A percentile compares a stretch with the other conserved stretches of the same genome.
These are phyloP conservation scores for Myotis myotis DNA, from an alignment of 2,797 vertebrate genomes.

Conservation along the genomic window DNA sequence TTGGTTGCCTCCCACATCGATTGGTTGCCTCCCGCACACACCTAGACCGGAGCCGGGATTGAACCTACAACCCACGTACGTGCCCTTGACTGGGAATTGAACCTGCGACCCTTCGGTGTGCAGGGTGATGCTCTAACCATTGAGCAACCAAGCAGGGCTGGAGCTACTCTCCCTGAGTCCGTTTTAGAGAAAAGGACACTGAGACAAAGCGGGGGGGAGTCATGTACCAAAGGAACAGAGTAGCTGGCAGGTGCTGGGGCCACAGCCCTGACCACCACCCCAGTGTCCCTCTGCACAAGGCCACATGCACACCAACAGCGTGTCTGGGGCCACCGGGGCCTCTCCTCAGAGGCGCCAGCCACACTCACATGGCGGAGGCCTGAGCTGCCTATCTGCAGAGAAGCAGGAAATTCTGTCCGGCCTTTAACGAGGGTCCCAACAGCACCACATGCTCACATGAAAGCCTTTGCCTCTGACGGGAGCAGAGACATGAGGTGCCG, in stretches of 20 bases:
- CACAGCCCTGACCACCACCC: background rate
- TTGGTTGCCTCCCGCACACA: too few species aligned
- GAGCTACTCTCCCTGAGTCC: background rate
- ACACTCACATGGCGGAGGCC: background rate
- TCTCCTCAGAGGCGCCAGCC: background rate
- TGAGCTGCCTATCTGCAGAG: background rate
- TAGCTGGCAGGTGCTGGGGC: background rate
- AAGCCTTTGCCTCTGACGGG: background rate
- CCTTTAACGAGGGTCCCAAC: background rate
- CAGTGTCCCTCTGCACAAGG: background rate
- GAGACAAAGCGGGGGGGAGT: background rate
- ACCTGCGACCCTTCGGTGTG: too few species aligned
- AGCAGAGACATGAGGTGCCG: background rate
- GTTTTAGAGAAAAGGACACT: background rate
- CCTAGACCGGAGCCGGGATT: too few species aligned
- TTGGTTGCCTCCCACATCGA: too few species aligned
- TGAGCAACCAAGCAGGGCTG: too few species aligned
- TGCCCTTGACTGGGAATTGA: too few species aligned
- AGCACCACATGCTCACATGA: background rate
- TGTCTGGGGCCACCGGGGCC: background rate
- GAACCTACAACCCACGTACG: too few species aligned
- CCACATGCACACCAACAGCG: background rate
- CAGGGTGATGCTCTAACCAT: too few species aligned
- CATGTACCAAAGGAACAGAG: background rate
- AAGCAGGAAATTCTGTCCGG: background rate